phyloP scores from a whole-genome alignment of 2,888 invertebrate genomes.

The Drosophila mercatorum region DNA sequence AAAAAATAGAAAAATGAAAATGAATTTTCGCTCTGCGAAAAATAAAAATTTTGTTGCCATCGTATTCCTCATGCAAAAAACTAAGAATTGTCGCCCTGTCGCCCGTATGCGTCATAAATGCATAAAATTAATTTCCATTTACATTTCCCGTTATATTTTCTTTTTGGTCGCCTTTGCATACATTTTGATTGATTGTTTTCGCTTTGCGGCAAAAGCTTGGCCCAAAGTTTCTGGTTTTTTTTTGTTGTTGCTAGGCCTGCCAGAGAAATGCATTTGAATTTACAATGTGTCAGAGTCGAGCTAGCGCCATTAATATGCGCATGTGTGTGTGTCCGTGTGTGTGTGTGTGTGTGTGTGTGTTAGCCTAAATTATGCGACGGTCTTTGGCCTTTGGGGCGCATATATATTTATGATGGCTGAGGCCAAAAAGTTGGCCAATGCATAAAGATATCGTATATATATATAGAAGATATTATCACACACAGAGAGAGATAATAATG shows the following conservation, averaged over 20 bases:
- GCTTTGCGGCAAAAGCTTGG: conserved; percentile 71
- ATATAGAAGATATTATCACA: conserved; percentile 58
- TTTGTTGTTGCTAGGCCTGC: conserved; percentile 21
- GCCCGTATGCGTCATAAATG: conserved; percentile 60
- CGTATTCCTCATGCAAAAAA: not conserved
- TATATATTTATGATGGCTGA: conserved; percentile 62
- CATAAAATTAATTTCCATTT: conserved; percentile 72
- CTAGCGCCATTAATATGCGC: conserved; percentile 68
- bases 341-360: conserved; percentile 10
- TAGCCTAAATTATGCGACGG: conserved; percentile 57
- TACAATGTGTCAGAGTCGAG: conserved; percentile 71
- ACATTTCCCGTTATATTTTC: conserved; percentile 12
- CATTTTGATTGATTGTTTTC: conserved; percentile 77
- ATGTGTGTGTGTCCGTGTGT: conserved; percentile 2
- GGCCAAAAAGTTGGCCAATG: conserved; percentile 63
- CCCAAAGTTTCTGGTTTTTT: conserved; percentile 27
- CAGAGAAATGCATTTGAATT: conserved; percentile 79
- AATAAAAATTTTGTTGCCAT: no score
- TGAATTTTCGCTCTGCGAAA: no score
- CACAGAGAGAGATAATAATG: conserved; percentile 70
- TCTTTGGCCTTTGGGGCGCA: conserved; percentile 43
- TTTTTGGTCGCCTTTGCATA: conserved; percentile 17
- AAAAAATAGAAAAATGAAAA: no score
- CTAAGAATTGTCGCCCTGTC: conserved; percentile 25
- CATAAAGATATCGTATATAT: conserved; percentile 55